These are phyloP conservation scores for Morinoia aosen DNA, from an alignment of 2,888 invertebrate species.

Conservation along the genomic window DNA sequence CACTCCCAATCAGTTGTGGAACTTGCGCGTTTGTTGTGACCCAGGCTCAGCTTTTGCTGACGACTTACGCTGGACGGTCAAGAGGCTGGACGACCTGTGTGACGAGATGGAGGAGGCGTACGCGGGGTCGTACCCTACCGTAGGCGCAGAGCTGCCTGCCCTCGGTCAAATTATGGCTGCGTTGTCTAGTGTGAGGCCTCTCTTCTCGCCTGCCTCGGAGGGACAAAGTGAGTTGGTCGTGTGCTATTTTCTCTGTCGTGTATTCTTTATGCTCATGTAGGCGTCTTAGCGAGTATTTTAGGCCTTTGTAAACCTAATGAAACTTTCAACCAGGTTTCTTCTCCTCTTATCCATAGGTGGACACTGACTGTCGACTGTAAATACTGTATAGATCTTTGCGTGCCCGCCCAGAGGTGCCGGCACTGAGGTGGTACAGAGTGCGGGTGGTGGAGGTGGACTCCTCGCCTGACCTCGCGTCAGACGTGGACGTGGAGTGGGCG, in stretches of 20 bases:
- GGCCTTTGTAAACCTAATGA: not conserved
- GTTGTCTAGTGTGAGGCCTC: not conserved
- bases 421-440: slow-evolving; percentile 29
- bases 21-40: no score
- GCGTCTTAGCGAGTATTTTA: no score
- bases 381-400: not conserved
- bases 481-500: not conserved
- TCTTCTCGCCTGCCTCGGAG: not conserved
- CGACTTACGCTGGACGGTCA: not conserved
- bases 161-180: slow-evolving; percentile 27
- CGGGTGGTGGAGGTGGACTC: slow-evolving; percentile 16
- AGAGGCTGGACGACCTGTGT: not conserved
- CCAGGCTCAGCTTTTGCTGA: no score
- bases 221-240: not conserved
- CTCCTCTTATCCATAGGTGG: not conserved
- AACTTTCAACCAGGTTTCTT: not conserved
- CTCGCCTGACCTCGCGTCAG: not conserved
- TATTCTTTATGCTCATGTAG: no score
- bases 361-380: not conserved
- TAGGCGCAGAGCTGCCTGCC: slow-evolving; percentile 1
- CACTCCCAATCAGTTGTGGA: no score
- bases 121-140: not conserved
- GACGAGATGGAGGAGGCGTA: not conserved
- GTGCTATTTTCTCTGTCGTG: no score
- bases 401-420: not conserved